Conservation (phyloP, 53 echinoderm and acorn worm genomes). For the Apostichopus leukothele region DNA sequence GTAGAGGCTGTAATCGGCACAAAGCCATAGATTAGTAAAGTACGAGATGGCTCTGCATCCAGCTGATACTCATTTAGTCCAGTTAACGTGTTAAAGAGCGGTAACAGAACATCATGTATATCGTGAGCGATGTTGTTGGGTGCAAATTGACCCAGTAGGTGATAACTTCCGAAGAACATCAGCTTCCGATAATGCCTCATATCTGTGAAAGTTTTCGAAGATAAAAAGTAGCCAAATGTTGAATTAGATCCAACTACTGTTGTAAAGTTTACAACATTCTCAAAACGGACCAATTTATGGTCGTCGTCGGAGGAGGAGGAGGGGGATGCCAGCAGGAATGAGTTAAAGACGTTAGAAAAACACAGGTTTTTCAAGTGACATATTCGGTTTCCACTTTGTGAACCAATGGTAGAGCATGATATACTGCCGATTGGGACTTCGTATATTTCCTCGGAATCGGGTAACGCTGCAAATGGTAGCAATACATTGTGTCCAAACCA, state of each 20-base stretch:
- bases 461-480: too few relatives aligned
- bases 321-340: neutral
- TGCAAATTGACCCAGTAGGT: neutral
- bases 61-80: neutral
- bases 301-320: neutral
- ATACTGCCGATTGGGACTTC: too few relatives aligned
- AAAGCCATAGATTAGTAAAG: too few relatives aligned
- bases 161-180: neutral
- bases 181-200: too few relatives aligned
- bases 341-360: neutral
- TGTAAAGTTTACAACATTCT: neutral
- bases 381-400: neutral
- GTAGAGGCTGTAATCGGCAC: too few relatives aligned
- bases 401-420: too few relatives aligned
- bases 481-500: too few relatives aligned
- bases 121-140: slow-evolving; percentile 3
- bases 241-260: neutral
- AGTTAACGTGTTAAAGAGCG: neutral
- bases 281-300: neutral
- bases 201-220: too few relatives aligned
- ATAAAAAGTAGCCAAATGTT: neutral
- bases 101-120: slow-evolving; percentile 1
- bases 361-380: slow-evolving; percentile 17
- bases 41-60: neutral
- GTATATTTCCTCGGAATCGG: too few relatives aligned